Base-by-base conservation (phyloP, 1,140 invertebrate genomes). In the Caenorhabditis brenneri region DNA sequence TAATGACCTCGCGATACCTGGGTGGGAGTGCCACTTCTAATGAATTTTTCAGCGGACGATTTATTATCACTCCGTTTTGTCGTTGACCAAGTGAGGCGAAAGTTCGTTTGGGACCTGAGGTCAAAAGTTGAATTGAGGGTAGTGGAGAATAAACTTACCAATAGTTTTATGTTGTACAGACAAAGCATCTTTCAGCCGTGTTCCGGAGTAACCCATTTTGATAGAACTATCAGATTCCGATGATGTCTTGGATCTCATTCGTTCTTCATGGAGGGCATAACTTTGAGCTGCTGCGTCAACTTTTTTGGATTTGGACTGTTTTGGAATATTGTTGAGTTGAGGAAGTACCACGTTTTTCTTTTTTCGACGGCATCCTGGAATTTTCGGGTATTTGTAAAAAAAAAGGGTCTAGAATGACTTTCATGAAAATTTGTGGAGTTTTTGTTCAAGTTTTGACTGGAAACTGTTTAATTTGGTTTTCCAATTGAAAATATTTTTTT, bases 1-100 rank as follows among this genome's bases (percentile, higher is more conserved):
- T 42, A 74, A 42, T 74, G 22, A 36, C 24, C 33, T 74, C 36
- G 65, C 22, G 65, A 74, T 74, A 74, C 65, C 65, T 39, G 33
- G 65, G 65, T 46, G 65, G 65, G 65, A 74, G 36, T 10, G 65
- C 65, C 12, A 80, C 48, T 53, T 80, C 51, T 19, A 80, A 80
- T 53, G 79, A 49, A 80, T 80, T 55, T 53, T 80, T 80, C 31
- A 80, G 16, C 36, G 79, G 79, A 39, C 51, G 53, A 79, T 83
- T 83, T 46, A 83, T 79, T 42, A 83, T 83, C 65, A 80, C 74
- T 27, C 82, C 82, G 22, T 83, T 83, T 55, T 83, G 82, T 16
- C 82, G 82, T 36, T 39, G 16, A 33, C 65, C 82, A 46, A 83
- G 65, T 48, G 69, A 51, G 51, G 82, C 82, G 53, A 83, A 83